Evolutionary conservation across 2,797 vertebrate genomes (phyloP).

Genomic region (Amphiprion clarkii): DNA sequence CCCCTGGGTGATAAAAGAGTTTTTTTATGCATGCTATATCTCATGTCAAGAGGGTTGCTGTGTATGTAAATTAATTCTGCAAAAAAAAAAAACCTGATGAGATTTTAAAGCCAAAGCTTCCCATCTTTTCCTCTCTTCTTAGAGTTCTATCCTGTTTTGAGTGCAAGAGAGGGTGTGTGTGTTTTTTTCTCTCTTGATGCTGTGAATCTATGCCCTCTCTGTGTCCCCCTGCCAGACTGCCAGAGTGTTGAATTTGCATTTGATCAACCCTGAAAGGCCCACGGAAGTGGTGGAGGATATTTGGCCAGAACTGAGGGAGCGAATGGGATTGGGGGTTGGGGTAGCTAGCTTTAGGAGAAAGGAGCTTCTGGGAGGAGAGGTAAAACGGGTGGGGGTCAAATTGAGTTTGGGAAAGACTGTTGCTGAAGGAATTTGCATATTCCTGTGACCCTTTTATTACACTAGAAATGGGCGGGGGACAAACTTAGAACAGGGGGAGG

Average conservation of each 20-base stretch:
- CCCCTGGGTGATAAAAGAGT: not conserved
- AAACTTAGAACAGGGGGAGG: conserved; percentile 31
- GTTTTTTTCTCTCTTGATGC: conserved; percentile 37
- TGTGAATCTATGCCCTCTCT: conserved; percentile 74
- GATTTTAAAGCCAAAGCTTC: not conserved
- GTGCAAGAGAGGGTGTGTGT: conserved; percentile 28
- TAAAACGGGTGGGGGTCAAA: conserved; percentile 63
- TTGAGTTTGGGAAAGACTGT: conserved; percentile 66
- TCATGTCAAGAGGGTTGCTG: not conserved
- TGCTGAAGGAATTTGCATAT: conserved; percentile 70
- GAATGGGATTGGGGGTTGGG: conserved; percentile 51
- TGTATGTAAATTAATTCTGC: not conserved
- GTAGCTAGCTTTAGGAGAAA: conserved; percentile 56
- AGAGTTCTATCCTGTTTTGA: conserved; percentile 26
- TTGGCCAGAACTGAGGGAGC: conserved; percentile 46
- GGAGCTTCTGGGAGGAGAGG: conserved; percentile 64
- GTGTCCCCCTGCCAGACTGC: conserved; percentile 68
- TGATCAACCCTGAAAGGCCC: conserved; percentile 77
- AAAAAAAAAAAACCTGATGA: not conserved
- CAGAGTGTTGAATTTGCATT: conserved; percentile 80
- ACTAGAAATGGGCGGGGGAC: conserved; percentile 41
- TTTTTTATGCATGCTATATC: not conserved
- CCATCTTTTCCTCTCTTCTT: conserved; percentile 9
- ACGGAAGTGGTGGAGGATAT: conserved; percentile 69
- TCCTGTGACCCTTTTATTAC: conserved; percentile 65